Conservation (phyloP, 64 coral and sea anemone species). For the Pocillopora verrucosa region DNA sequence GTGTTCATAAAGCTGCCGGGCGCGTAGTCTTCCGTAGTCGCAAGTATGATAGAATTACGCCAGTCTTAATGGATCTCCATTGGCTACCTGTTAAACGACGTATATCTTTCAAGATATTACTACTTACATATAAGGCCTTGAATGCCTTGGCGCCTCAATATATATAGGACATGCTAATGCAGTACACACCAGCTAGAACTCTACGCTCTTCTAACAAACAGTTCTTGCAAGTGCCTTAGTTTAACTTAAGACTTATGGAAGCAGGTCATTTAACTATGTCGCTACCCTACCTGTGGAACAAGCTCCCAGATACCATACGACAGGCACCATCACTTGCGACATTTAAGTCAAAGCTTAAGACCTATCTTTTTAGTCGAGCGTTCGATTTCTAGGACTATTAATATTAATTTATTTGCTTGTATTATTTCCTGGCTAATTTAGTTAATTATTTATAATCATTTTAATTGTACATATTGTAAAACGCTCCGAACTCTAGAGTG, state of each 20-base stretch:
- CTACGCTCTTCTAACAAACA: background rate
- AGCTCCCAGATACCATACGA: too few species aligned
- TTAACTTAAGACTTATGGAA: background rate
- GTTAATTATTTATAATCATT: too few species aligned
- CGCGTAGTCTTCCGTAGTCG: constrained; percentile 24
- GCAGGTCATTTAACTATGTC: constrained; percentile 13
- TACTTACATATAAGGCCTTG: constrained; percentile 29
- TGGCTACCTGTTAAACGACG: constrained; percentile 62
- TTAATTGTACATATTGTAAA: too few species aligned
- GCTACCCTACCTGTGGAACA: too few species aligned
- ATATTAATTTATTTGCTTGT: too few species aligned
- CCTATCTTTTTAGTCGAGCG: too few species aligned
- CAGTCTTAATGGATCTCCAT: constrained; percentile 43
- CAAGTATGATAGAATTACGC: constrained; percentile 54
- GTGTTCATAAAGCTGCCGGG: constrained; percentile 12
- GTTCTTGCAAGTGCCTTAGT: background rate
- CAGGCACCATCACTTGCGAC: too few species aligned
- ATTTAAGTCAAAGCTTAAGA: too few species aligned
- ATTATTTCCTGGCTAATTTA: too few species aligned
- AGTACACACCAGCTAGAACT: background rate
- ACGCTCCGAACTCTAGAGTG: too few species aligned
- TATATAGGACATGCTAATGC: background rate
- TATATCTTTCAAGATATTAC: constrained; percentile 38
- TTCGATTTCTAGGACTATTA: too few species aligned
- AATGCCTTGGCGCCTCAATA: constrained; percentile 29